Evolutionary conservation across 2,797 vertebrate species (phyloP).

Genomic region (Simalia tracyae): DNA sequence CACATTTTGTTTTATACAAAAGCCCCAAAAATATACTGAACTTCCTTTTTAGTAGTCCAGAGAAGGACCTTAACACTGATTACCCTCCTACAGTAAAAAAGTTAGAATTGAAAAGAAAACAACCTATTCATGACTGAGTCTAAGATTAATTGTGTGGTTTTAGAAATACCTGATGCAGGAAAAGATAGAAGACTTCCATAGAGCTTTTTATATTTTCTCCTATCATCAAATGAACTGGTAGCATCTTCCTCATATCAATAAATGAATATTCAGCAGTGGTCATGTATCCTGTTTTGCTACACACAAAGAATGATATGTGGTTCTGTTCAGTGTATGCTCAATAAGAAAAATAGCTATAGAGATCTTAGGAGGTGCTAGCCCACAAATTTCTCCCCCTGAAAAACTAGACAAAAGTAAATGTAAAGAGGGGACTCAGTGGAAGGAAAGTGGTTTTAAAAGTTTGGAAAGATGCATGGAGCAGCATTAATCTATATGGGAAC

Average conservation of each 20-base stretch:
- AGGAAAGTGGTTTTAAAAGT: not conserved
- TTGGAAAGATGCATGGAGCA: not conserved
- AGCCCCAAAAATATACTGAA: constrained; percentile 14
- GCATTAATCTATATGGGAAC: not conserved
- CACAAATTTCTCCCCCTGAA: not conserved
- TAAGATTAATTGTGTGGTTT: not conserved
- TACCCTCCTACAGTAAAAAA: not conserved
- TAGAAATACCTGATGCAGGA: not conserved
- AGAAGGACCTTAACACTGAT: not conserved
- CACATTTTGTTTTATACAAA: constrained; percentile 9
- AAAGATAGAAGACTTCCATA: not conserved
- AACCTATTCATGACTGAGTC: not conserved
- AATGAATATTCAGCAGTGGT: not conserved
- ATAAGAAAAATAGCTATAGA: not conserved
- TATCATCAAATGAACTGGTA: not conserved
- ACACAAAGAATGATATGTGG: not conserved
- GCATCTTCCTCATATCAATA: too few relatives aligned
- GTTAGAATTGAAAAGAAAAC: not conserved
- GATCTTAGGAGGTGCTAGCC: not conserved
- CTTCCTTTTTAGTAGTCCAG: not conserved
- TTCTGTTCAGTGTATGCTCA: not conserved
- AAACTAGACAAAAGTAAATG: not conserved
- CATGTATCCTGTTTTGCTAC: not conserved
- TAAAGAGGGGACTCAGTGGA: not conserved
- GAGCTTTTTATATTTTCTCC: not conserved